Evolutionary conservation across 2,888 invertebrate genomes (phyloP).

Genomic region (Pediacus dermestoides): DNA sequence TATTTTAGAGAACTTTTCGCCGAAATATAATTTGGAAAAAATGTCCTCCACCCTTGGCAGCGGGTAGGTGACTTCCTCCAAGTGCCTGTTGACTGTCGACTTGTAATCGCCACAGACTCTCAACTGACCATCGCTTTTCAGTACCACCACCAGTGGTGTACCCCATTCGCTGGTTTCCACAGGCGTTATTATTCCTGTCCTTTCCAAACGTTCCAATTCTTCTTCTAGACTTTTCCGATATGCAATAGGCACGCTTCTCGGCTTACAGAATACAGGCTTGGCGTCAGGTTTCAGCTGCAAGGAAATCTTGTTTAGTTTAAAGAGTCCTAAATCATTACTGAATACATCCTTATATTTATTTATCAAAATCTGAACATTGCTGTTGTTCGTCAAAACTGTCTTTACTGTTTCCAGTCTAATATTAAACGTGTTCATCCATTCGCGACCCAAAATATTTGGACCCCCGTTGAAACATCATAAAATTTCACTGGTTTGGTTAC

Average conservation of each 20-base stretch:
- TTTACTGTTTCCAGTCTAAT: conserved; percentile 5
- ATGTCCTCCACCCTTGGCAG: too few relatives aligned
- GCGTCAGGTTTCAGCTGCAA: conserved; percentile 15
- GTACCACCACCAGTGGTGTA: conserved; percentile 10
- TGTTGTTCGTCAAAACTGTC: background rate
- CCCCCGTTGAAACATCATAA: conserved; percentile 9
- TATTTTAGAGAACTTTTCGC: conserved; percentile 5
- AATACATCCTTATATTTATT: too few relatives aligned
- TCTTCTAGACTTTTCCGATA: conserved; percentile 10
- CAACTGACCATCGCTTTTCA: conserved; percentile 10
- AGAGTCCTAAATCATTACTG: background rate
- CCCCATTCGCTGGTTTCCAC: conserved; percentile 4
- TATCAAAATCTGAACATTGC: too few relatives aligned
- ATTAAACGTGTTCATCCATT: conserved; percentile 9
- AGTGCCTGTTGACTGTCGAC: background rate
- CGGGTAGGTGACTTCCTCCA: conserved; percentile 1
- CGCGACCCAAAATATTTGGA: conserved; percentile 4
- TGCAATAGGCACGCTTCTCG: conserved; percentile 12
- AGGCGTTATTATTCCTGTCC: background rate
- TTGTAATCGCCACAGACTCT: conserved; percentile 10
- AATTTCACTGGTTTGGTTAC: background rate
- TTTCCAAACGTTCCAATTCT: conserved; percentile 3
- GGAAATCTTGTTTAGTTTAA: conserved; percentile 7
- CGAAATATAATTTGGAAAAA: too few relatives aligned
- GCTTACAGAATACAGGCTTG: conserved; percentile 13